Conservation (phyloP, 2,113 vertebrate genomes). For the Barnardius zonarius region DNA sequence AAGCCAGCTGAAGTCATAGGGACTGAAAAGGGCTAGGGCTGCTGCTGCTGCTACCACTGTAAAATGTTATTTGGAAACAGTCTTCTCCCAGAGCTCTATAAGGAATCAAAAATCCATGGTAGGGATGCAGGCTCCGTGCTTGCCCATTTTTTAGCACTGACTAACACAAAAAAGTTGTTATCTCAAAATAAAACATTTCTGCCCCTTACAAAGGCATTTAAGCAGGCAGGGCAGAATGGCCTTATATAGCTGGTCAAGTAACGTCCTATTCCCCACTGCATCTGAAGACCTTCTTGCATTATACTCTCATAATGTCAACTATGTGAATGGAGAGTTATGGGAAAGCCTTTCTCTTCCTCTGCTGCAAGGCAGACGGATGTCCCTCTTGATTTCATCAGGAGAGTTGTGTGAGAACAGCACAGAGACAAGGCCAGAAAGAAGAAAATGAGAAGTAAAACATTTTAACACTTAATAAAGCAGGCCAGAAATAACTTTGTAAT, state of each 20-base stretch:
- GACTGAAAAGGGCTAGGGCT: background rate
- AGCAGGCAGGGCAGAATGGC: background rate
- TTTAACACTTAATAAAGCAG: background rate
- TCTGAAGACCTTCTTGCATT: background rate
- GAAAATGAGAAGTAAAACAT: background rate
- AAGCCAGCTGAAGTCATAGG: constrained; percentile 69
- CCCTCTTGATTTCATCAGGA: background rate
- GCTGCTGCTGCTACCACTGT: constrained; percentile 50
- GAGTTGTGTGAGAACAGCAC: background rate
- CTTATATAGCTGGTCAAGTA: background rate
- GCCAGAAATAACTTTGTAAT: background rate
- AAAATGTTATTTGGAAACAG: constrained; percentile 52
- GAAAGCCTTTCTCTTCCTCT: background rate
- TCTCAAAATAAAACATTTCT: constrained; percentile 6
- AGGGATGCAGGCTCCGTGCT: background rate
- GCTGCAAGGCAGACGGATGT: background rate
- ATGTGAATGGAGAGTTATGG: background rate
- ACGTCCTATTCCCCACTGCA: background rate
- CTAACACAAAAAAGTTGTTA: background rate
- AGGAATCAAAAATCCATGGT: constrained; percentile 26
- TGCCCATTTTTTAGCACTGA: constrained; percentile 14
- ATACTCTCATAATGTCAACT: background rate
- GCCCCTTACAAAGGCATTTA: background rate
- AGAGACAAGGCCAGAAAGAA: background rate
- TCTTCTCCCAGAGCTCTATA: constrained; percentile 32